These are phyloP conservation scores for Linyphia triangularis DNA, from an alignment of 2,888 invertebrate species.

Conservation along the genomic window DNA sequence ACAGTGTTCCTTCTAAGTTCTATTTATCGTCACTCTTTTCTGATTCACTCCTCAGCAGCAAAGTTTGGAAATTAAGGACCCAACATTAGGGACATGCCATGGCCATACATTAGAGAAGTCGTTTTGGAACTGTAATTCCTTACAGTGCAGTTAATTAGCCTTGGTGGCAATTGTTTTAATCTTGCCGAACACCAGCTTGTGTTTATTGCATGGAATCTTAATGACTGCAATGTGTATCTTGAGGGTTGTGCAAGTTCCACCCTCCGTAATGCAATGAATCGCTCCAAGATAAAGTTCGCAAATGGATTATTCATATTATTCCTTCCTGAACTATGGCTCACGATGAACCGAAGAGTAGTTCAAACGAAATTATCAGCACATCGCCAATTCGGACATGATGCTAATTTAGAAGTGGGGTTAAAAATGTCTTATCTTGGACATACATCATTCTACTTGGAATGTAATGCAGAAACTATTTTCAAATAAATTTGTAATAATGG, in stretches of 20 bases:
- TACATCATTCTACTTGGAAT: no score
- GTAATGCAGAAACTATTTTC: no score
- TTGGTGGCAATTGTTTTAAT: constrained; percentile 68
- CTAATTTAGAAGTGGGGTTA: background rate
- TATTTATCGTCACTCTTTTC: constrained; percentile 49
- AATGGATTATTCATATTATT: constrained; percentile 48
- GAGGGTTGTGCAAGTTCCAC: background rate
- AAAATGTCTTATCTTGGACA: no score
- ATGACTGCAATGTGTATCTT: constrained; percentile 32
- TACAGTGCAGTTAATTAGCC: constrained; percentile 58
- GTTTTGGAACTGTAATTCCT: constrained; percentile 59
- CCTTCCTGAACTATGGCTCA: background rate
- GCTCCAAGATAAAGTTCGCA: constrained; percentile 28
- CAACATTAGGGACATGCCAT: constrained; percentile 40
- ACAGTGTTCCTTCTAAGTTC: constrained; percentile 20
- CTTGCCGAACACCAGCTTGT: constrained; percentile 50
- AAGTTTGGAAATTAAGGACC: constrained; percentile 64
- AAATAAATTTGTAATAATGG: no score
- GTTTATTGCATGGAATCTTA: constrained; percentile 42
- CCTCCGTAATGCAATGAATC: constrained; percentile 1
- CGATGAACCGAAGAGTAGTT: background rate
- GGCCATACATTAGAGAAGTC: constrained; percentile 51
- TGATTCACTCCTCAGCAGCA: constrained; percentile 49
- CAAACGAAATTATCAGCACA: constrained; percentile 40
- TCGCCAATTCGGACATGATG: constrained; percentile 2